Conservation (phyloP, 2,888 invertebrate genomes). For the Drosophila mercatorum region DNA sequence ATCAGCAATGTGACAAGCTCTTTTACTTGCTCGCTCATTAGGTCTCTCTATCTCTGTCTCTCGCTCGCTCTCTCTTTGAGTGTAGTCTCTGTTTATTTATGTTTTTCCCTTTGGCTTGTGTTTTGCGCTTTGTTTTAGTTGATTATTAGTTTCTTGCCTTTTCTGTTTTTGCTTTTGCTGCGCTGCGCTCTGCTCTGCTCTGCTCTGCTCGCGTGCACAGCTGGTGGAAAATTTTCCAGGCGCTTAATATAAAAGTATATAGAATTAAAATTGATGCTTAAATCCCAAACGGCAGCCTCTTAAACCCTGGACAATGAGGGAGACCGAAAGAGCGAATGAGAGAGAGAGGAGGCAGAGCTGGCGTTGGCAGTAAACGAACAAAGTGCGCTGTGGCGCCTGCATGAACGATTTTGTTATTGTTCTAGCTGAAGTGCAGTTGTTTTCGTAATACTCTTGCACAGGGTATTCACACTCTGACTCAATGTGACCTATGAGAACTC, state of each 20-base stretch:
- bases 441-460: conserved; percentile 12
- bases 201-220: conserved; percentile 56
- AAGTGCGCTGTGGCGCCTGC: conserved; percentile 58
- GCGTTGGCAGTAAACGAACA: conserved; percentile 12
- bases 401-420: conserved; percentile 47
- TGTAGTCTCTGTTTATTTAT: conserved; percentile 57
- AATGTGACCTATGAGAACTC: background rate
- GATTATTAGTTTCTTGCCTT: conserved; percentile 32
- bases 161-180: conserved; percentile 39
- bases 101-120: conserved; percentile 49
- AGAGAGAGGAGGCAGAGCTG: background rate
- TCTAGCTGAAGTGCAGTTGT: conserved; percentile 29
- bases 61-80: conserved; percentile 5
- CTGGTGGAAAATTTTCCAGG: conserved; percentile 77
- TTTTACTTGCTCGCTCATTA: conserved; percentile 3
- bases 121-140: conserved; percentile 50
- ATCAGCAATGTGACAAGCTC: conserved; percentile 41
- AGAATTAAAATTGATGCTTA: conserved; percentile 70
- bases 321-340: too few relatives aligned
- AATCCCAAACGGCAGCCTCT: conserved; percentile 39
- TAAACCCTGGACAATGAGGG: background rate
- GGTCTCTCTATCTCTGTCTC: conserved; percentile 3
- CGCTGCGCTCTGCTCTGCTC: conserved; percentile 35
- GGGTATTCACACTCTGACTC: background rate
- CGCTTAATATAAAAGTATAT: conserved; percentile 60